Evolutionary conservation across 2,888 invertebrate genomes (phyloP).

Genomic region (Agonopterix arenella): DNA sequence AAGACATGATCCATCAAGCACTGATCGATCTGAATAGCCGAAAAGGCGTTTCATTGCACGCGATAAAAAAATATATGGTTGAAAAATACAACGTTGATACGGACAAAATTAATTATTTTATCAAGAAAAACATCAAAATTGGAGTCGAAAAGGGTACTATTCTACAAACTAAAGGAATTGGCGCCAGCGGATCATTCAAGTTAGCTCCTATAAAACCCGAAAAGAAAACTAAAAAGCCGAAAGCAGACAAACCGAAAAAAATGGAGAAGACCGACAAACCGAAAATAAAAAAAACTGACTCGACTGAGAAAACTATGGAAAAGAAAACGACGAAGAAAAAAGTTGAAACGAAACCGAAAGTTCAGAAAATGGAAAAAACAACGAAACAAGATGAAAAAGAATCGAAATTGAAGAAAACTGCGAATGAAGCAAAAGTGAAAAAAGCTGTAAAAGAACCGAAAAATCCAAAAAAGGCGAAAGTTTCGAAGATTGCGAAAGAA

Average conservation of each 20-base stretch:
- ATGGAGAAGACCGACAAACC: slow-evolving; percentile 13
- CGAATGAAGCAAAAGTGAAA: slow-evolving; percentile 10
- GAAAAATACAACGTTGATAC: slow-evolving; percentile 43
- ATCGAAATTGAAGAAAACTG: slow-evolving; percentile 13
- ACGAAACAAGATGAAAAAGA: slow-evolving; percentile 4
- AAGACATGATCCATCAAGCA: slow-evolving; percentile 50
- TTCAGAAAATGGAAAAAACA: slow-evolving; percentile 6
- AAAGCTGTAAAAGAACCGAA: slow-evolving; percentile 10
- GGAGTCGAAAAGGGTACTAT: slow-evolving; percentile 50
- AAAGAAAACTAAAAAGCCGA: slow-evolving; percentile 13
- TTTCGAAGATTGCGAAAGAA: slow-evolving; percentile 17
- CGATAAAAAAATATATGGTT: slow-evolving; percentile 53
- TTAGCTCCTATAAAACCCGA: slow-evolving; percentile 27
- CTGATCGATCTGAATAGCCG: slow-evolving; percentile 38
- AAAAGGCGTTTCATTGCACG: slow-evolving; percentile 56
- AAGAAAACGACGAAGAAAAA: slow-evolving; percentile 8
- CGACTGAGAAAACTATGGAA: slow-evolving; percentile 5
- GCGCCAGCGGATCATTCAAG: slow-evolving; percentile 57
- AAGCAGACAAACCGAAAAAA: slow-evolving; percentile 12
- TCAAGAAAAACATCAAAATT: slow-evolving; percentile 48
- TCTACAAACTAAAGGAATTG: slow-evolving; percentile 49
- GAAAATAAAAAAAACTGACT: slow-evolving; percentile 7
- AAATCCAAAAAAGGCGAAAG: slow-evolving; percentile 14
- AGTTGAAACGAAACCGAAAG: slow-evolving; percentile 10
- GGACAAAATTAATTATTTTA: slow-evolving; percentile 40